phyloP scores from a whole-genome alignment of 2,113 vertebrate species.

The Chloropsis cyanopogon region DNA sequence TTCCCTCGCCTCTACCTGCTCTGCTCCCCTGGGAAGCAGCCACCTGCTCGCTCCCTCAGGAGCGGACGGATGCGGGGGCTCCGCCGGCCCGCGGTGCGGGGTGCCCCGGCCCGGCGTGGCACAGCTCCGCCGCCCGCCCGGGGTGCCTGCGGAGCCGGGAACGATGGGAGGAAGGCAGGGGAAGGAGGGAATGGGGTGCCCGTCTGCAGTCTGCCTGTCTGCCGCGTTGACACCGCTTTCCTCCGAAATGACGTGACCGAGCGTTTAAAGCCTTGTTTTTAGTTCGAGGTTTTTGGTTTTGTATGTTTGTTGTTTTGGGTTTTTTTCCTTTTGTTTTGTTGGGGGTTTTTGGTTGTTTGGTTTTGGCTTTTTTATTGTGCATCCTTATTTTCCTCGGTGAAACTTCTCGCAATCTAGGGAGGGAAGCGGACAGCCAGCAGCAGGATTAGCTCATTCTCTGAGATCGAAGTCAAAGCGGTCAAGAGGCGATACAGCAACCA shows the following conservation, averaged over 20 bases:
- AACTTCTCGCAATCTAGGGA: background rate
- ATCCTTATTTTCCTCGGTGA: background rate
- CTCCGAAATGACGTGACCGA: background rate
- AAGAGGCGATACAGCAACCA: background rate
- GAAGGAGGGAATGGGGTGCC: too few species aligned
- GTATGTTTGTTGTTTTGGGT: background rate
- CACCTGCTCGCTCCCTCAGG: background rate
- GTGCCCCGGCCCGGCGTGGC: too few species aligned
- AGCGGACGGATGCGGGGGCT: background rate
- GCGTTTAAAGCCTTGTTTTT: background rate
- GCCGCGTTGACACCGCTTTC: background rate
- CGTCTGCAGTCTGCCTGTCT: background rate
- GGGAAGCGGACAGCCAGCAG: background rate
- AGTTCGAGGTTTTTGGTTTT: background rate
- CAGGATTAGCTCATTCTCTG: background rate
- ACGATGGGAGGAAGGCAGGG: accelerated
- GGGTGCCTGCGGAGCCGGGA: background rate
- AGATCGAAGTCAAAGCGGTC: background rate
- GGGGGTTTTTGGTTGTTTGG: background rate
- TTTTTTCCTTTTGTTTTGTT: background rate
- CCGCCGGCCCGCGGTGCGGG: background rate
- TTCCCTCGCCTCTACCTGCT: background rate
- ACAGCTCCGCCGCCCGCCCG: background rate
- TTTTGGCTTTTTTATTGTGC: background rate
- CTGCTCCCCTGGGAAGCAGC: background rate